Evolutionary conservation across 2,888 invertebrate species (phyloP), one percentile per base, ranked within the genome.

Genomic region (Gari tellinella): DNA sequence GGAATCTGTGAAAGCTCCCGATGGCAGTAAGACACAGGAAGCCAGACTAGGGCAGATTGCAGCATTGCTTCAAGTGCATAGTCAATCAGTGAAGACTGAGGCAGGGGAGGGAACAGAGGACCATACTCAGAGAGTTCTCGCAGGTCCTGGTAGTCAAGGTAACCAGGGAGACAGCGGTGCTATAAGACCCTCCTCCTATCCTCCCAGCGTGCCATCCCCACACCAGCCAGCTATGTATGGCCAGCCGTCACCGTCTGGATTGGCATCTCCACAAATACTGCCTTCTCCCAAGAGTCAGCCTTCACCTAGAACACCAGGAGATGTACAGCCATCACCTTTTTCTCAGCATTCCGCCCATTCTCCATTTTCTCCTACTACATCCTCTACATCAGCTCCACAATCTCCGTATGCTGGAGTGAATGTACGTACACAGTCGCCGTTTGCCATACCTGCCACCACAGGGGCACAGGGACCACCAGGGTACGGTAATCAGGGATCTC

Each of bases 281-380:
- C 86, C 83, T 7, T 86, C 87, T 19, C 88, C 87, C 7, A 84
- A 84, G 61, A 85, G 88, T 40, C 84, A 84, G 66, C 86, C 86
- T 19, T 89, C 89, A 8, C 89, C 89, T 5, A 75, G 87, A 43
- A 89, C 88, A 25, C 89, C 89, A 19, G 84, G 84, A 48, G 86
- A 88, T 48, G 80, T 81, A 31, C 84, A 84, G 65, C 72, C 82
- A 43, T 87, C 87, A 19, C 88, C 88, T 15, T 88, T 88, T 73
- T 87, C 88, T 8, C 84, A 83, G 52, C 73, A 70, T 31, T 67
- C 80, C 2, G 80, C 77, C 17, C 86, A 86, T 43, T 85, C 87
- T 14, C 87, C 86, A 17, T 87, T 86, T 72, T 84, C 83, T 57
- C 85, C 86, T 21, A 76, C 75, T 61, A 84, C 84, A 14, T 77